These are phyloP conservation scores for Gracilinanus agilis DNA, from an alignment of 2,113 vertebrate species.

Conservation along the genomic window DNA sequence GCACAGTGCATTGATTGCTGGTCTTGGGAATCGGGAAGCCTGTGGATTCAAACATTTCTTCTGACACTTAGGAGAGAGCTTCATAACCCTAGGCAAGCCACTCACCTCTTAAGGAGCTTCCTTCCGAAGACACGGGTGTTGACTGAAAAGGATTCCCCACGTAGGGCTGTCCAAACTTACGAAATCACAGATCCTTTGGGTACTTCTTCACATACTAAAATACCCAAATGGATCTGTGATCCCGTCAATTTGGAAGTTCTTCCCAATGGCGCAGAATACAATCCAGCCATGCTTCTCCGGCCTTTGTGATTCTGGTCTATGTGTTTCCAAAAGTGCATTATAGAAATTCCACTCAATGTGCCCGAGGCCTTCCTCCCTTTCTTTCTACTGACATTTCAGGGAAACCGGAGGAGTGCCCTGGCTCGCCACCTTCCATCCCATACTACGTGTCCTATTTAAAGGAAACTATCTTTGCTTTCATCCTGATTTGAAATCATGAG, in stretches of 20 bases:
- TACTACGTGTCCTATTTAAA: background rate
- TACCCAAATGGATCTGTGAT: background rate
- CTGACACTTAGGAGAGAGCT: background rate
- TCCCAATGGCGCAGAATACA: background rate
- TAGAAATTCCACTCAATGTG: background rate
- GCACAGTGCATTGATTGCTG: background rate
- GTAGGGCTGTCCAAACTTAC: background rate
- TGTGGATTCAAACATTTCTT: background rate
- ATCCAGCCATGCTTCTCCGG: background rate
- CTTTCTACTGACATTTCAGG: background rate
- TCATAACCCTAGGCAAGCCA: background rate
- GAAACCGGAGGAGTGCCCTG: background rate
- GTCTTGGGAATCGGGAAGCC: background rate
- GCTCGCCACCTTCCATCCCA: background rate
- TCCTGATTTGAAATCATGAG: background rate
- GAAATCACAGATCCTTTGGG: conserved; percentile 2
- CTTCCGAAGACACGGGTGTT: background rate
- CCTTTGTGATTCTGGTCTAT: background rate
- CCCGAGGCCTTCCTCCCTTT: background rate
- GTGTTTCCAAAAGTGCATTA: background rate
- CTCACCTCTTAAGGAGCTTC: background rate
- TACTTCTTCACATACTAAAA: background rate
- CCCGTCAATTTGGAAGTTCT: background rate
- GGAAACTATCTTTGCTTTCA: background rate
- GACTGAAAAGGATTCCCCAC: background rate